Evolutionary conservation across 2,888 invertebrate species (phyloP), one percentile per base, ranked within the genome.

Genomic region (Acrobasis consociella): DNA sequence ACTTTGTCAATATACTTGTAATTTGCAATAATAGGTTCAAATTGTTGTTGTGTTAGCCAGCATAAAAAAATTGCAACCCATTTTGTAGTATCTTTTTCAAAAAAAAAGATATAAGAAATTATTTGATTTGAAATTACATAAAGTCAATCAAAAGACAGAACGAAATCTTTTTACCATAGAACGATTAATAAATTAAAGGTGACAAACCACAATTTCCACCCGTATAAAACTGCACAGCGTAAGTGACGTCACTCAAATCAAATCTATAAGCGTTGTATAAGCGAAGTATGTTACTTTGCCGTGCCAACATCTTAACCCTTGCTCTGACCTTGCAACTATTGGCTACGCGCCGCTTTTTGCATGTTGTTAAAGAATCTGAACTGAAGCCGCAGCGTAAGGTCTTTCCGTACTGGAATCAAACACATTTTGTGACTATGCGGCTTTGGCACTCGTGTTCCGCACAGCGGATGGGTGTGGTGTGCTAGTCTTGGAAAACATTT

Each of bases 351-450:
- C 89, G 95, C 94, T 95, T 97, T 96, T 95, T 96, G 96, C 93
- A 96, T 94, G 94, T 95, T 95, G 95, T 97, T 97, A 96, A 97
- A 97, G 96, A 97, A 97, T 95, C 97, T 95, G 96, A 97, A 97
- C 95, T 96, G 96, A 94, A 97, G 96, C 94, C 97, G 96, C 95
- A 97, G 96, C 94, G 96, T 96, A 95, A 97, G 96, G 94, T 97
- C 97, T 97, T 97, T 97, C 95, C 97, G 96, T 96, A 97, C 97
- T 97, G 96, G 90, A 94, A 94, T 93, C 93, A 94, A 93, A 86
- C 73, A 87, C 76, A 83, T 76, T 81, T 80, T 87, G 76, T 67
- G 84, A 85, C 83, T 83, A 81, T 77, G 78, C 72, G 70, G 72
- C 67, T 69, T 73, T 76, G 72, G 78, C 75, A 68, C 68, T 74